Percentiles rank a stretch among this genome's conserved stretches.
Evolutionary conservation across 2,113 vertebrate genomes (phyloP).

Genomic region (Propithecus coquereli): DNA sequence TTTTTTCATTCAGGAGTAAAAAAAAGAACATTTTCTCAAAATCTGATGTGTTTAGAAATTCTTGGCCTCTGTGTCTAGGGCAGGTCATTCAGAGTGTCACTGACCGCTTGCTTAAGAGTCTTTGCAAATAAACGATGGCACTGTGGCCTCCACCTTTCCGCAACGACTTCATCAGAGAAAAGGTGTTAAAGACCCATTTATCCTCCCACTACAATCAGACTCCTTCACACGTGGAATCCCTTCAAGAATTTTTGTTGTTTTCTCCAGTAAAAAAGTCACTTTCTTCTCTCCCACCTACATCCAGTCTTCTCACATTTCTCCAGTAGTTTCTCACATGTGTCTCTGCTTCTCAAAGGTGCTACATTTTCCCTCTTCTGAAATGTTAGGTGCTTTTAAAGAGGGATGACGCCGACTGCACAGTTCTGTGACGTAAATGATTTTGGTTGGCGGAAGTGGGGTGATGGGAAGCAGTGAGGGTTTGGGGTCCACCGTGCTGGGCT

Average conservation of each 20-base stretch:
- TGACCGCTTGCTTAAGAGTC: accelerated
- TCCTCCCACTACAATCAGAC: accelerated
- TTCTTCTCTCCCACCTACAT: not conserved
- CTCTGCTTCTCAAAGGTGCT: not conserved
- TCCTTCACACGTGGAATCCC: accelerated
- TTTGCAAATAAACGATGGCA: accelerated
- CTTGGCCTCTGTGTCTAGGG: accelerated
- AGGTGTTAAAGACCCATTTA: accelerated
- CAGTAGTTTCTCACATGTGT: accelerated
- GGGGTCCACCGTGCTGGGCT: not conserved
- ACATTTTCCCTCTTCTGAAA: not conserved
- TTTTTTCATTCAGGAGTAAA: not conserved
- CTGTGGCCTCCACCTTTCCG: accelerated
- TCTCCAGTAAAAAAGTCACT: not conserved
- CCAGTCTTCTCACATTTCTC: no score
- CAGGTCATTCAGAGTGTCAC: accelerated
- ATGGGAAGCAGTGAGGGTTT: accelerated
- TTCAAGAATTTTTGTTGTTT: not conserved
- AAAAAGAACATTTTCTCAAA: not conserved
- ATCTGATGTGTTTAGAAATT: not conserved
- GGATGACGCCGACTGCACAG: accelerated
- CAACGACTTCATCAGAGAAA: not conserved
- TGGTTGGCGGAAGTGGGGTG: not conserved
- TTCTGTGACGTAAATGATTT: accelerated
- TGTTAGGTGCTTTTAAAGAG: not conserved